Conservation (phyloP, 2,888 invertebrate genomes). For the Calliopum simillimum region DNA sequence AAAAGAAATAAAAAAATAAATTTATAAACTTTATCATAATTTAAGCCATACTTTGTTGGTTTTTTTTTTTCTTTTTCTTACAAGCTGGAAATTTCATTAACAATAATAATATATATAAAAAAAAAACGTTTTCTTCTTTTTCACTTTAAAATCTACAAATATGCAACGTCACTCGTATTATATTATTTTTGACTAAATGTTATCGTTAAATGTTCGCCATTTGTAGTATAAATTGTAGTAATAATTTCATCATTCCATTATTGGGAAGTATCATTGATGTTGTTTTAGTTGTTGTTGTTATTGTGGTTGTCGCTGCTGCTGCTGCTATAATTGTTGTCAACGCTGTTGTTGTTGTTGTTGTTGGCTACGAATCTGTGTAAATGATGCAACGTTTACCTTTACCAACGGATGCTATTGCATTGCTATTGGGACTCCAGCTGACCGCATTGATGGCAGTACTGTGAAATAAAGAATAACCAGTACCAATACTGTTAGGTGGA, state of each 20-base stretch:
- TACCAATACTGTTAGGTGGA: conserved; percentile 52
- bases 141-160: conserved; percentile 24
- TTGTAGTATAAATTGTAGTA: conserved; percentile 1
- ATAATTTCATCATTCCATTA: conserved; percentile 3
- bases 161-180: conserved; percentile 14
- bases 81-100: conserved; percentile 19
- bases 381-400: conserved; percentile 83
- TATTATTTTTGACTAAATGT: background rate
- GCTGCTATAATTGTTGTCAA: background rate
- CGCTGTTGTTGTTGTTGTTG: conserved; percentile 10
- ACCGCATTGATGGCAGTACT: conserved; percentile 89
- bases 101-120: conserved; percentile 11
- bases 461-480: conserved; percentile 66
- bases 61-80: conserved; percentile 23
- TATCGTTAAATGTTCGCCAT: conserved; percentile 10
- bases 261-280: background rate
- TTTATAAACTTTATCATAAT: background rate
- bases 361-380: conserved; percentile 76
- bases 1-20: too few relatives aligned
- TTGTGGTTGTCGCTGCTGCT: conserved; percentile 2
- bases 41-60: conserved; percentile 1
- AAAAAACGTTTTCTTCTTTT: background rate
- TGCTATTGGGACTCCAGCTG: conserved; percentile 88
- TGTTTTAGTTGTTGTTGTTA: conserved; percentile 25
- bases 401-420: conserved; percentile 85